phyloP scores from a whole-genome alignment of 1,140 invertebrate genomes.

The Pollicipes pollicipes region DNA sequence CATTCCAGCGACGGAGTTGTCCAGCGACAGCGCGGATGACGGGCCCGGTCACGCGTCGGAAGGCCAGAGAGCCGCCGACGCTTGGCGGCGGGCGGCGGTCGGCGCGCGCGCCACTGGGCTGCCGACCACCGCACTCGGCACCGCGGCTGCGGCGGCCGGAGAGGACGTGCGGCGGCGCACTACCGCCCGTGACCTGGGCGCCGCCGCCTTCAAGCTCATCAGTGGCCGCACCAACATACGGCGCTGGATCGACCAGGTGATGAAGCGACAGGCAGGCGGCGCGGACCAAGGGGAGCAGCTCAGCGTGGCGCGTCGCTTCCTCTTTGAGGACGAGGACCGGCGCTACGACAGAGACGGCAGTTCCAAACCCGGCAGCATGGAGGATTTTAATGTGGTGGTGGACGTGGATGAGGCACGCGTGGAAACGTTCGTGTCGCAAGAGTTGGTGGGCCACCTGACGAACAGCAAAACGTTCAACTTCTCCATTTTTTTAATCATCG shows the following conservation, averaged over 20 bases:
- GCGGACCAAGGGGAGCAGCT: neutral
- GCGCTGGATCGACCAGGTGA: neutral
- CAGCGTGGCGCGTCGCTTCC: neutral
- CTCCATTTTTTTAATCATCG: conserved; percentile 16
- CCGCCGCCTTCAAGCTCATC: neutral
- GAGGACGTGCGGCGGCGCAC: neutral
- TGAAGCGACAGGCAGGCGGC: neutral
- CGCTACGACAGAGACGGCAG: neutral
- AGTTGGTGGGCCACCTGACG: conserved; percentile 16
- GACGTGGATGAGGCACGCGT: conserved; percentile 17
- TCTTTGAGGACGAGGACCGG: neutral
- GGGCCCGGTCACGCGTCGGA: no score
- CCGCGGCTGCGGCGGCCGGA: neutral
- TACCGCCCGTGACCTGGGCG: neutral
- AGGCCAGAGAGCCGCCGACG: no score
- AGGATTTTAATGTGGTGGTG: conserved; percentile 16
- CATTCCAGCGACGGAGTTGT: no score
- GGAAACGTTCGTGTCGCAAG: conserved; percentile 17
- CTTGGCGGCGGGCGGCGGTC: neutral
- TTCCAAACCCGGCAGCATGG: neutral
- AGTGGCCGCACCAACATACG: neutral
- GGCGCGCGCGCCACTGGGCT: no score
- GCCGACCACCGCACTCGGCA: no score
- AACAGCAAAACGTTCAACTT: conserved; percentile 14
- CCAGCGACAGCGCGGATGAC: no score